A percentile compares a stretch with the other conserved stretches of the same genome.
Conservation (phyloP, 2,888 invertebrate genomes). For the Oxycera nigricornis region DNA sequence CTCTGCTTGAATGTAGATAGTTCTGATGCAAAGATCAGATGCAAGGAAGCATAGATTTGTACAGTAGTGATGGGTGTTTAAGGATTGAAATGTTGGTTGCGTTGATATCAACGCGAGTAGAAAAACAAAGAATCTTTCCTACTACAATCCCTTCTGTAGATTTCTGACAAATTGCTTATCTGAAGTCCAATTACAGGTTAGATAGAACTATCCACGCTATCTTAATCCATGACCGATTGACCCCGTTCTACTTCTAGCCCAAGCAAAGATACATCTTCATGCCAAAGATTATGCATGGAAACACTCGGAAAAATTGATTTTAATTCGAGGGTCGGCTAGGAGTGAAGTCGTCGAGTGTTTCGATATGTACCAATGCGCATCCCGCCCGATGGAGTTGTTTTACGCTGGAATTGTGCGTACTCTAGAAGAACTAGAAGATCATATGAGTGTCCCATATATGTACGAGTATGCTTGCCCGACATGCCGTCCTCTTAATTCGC, state of each 20-base stretch:
- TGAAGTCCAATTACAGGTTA: too few relatives aligned
- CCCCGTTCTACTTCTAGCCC: not conserved
- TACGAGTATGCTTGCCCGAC: constrained; percentile 26
- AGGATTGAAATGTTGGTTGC: too few relatives aligned
- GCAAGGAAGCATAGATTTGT: not conserved
- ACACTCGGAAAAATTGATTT: constrained; percentile 23
- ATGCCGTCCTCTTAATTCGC: constrained; percentile 45
- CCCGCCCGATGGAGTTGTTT: constrained; percentile 31
- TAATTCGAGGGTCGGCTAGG: constrained; percentile 17
- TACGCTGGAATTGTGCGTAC: constrained; percentile 6
- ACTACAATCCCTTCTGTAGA: too few relatives aligned
- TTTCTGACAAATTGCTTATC: too few relatives aligned
- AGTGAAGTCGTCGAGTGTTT: constrained; percentile 2
- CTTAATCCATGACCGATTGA: not conserved
- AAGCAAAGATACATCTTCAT: not conserved
- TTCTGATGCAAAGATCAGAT: not conserved
- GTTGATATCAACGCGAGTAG: too few relatives aligned
- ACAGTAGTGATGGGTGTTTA: not conserved
- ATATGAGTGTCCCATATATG: constrained; percentile 33
- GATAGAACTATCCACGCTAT: too few relatives aligned
- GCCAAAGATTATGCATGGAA: constrained; percentile 22
- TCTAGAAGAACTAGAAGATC: constrained; percentile 25
- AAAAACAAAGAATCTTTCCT: too few relatives aligned
- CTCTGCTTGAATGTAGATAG: not conserved
- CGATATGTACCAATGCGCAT: not conserved